These are phyloP conservation scores for Tenthredo livida DNA, from an alignment of 2,888 invertebrate genomes.

Conservation along the genomic window DNA sequence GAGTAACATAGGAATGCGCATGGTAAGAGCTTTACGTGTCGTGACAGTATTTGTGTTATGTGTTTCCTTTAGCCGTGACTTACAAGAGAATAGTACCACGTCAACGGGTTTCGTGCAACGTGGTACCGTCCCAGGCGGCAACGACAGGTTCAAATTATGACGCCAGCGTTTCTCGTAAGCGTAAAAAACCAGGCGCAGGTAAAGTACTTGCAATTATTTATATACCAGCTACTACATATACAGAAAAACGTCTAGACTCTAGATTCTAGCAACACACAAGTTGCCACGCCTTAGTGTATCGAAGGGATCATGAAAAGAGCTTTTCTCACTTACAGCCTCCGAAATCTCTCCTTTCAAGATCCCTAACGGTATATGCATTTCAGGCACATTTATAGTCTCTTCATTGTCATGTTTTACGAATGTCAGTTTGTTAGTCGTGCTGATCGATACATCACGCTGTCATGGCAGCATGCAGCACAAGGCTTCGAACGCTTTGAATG, in stretches of 20 bases:
- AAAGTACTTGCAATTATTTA: slow-evolving; percentile 58
- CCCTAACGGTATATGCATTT: slow-evolving; percentile 12
- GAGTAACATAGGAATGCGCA: slow-evolving; percentile 44
- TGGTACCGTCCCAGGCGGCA: slow-evolving; percentile 64
- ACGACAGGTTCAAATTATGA: slow-evolving; percentile 68
- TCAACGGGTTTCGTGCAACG: slow-evolving; percentile 68
- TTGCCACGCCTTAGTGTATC: neutral
- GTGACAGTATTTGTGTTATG: slow-evolving; percentile 65
- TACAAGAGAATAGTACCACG: slow-evolving; percentile 85
- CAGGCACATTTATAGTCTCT: neutral
- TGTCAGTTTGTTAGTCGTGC: slow-evolving; percentile 52
- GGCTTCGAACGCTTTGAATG: slow-evolving; percentile 46
- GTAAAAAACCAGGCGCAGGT: slow-evolving; percentile 88
- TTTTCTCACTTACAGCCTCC: neutral
- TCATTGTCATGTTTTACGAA: slow-evolving; percentile 33
- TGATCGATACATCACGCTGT: slow-evolving; percentile 42
- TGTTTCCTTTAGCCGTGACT: slow-evolving; percentile 86
- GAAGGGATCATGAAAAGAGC: slow-evolving; percentile 7
- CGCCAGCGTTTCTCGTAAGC: slow-evolving; percentile 81
- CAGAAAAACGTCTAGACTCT: neutral
- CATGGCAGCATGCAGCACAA: slow-evolving; percentile 50
- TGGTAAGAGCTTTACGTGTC: slow-evolving; percentile 57
- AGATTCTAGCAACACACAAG: neutral
- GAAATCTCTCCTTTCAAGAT: neutral
- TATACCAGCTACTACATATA: slow-evolving; percentile 3